A percentile compares a stretch with the other conserved stretches of the same genome.
Conservation (phyloP, 1,140 invertebrate species). For the Calliphora vicina region DNA sequence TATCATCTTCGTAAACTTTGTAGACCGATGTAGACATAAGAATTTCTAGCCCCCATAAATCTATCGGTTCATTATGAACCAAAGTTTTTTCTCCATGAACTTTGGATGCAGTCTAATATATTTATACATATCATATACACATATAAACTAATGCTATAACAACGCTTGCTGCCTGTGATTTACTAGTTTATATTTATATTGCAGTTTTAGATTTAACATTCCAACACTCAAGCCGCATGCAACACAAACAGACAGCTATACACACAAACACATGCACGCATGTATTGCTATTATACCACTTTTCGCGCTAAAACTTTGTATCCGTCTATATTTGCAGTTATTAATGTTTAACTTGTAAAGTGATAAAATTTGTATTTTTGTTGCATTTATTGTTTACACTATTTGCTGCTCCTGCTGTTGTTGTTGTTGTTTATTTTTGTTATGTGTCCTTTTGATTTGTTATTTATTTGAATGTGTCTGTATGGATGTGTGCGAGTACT, state of each 20-base stretch:
- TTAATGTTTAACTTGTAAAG: slow-evolving; percentile 9
- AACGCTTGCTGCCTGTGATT: not conserved
- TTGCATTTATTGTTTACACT: not conserved
- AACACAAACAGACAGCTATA: no score
- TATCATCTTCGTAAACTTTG: no score
- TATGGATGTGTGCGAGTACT: not conserved
- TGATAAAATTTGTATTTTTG: not conserved
- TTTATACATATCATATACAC: no score
- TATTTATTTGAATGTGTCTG: not conserved
- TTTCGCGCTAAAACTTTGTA: not conserved
- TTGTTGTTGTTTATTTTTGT: not conserved
- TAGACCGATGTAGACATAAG: no score
- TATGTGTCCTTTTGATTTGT: not conserved
- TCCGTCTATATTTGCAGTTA: not conserved
- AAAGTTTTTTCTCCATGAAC: no score
- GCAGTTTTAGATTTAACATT: not conserved
- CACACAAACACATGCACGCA: not conserved
- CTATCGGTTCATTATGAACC: no score
- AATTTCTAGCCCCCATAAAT: no score
- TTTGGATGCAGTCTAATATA: no score
- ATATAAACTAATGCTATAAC: no score
- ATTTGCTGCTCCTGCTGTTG: not conserved
- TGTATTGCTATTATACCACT: not conserved
- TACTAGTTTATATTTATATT: not conserved
- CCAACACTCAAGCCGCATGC: not conserved